A percentile compares a stretch with the other conserved stretches of the same genome.
Evolutionary conservation across 2,888 invertebrate genomes (phyloP).

Genomic region (Tuberolachnus salignus): DNA sequence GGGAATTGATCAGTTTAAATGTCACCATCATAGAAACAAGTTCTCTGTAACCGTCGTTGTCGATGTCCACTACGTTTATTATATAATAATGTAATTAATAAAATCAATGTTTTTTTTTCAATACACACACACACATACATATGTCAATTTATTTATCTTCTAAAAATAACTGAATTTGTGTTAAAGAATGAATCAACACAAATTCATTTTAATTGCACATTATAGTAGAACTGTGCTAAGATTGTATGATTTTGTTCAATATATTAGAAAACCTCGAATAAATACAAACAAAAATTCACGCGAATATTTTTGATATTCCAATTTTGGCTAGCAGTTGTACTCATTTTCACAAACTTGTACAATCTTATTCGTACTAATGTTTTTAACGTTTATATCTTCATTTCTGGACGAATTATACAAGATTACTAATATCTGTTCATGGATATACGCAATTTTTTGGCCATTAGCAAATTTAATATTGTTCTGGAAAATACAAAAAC

Average conservation of each 20-base stretch:
- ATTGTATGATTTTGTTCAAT: background rate
- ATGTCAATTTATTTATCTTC: background rate
- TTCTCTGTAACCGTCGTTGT: constrained; percentile 44
- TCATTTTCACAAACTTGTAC: constrained; percentile 41
- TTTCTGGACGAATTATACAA: constrained; percentile 32
- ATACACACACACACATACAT: background rate
- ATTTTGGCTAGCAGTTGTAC: constrained; percentile 37
- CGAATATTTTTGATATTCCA: constrained; percentile 45
- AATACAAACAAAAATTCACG: constrained; percentile 11
- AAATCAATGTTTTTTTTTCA: background rate
- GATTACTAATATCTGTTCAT: constrained; percentile 27
- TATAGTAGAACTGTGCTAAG: background rate
- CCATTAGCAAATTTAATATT: background rate
- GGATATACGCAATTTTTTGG: constrained; percentile 28
- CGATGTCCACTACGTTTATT: constrained; percentile 36
- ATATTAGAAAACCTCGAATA: background rate
- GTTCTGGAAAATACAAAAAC: constrained; percentile 15
- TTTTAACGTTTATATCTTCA: constrained; percentile 38
- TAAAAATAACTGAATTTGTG: too few relatives aligned
- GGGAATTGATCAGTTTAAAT: constrained; percentile 4
- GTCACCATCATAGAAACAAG: constrained; percentile 34
- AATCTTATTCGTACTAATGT: constrained; percentile 32
- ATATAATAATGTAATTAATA: background rate
- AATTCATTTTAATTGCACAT: background rate
- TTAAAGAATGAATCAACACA: too few relatives aligned